Conservation (phyloP, 1,140 invertebrate genomes). For the Reticulitermes speratus region DNA sequence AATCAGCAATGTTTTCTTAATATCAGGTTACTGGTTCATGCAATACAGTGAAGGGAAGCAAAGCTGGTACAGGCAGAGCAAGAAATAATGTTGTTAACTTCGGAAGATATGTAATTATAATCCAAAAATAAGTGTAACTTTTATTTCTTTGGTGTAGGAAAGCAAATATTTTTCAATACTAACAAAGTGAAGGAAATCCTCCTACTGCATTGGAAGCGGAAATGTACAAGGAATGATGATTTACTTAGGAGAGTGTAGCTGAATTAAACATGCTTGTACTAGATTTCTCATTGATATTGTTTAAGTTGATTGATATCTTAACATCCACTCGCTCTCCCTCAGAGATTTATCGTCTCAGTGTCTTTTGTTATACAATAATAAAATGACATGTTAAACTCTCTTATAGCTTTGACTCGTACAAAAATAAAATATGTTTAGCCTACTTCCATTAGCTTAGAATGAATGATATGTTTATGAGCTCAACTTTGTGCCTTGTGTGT, state of each 20-base stretch:
- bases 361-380: not conserved
- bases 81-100: not conserved
- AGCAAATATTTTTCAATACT: not conserved
- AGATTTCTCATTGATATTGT: constrained; percentile 1
- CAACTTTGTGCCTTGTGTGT: too few relatives aligned
- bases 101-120: not conserved
- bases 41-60: not conserved
- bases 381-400: too few relatives aligned
- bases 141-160: not conserved
- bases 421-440: too few relatives aligned
- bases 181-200: not conserved
- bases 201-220: constrained; percentile 4
- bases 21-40: constrained; percentile 11
- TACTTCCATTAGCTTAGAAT: too few relatives aligned
- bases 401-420: too few relatives aligned
- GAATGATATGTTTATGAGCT: too few relatives aligned
- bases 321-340: not conserved
- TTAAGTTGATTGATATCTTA: not conserved
- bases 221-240: not conserved
- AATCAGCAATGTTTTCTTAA: constrained; percentile 17
- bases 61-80: not conserved
- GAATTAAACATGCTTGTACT: not conserved
- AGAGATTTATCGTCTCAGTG: not conserved
- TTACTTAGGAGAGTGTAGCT: not conserved
- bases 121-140: not conserved